phyloP scores from a whole-genome alignment of 2,888 invertebrate genomes.

The Agrotis ipsilon region DNA sequence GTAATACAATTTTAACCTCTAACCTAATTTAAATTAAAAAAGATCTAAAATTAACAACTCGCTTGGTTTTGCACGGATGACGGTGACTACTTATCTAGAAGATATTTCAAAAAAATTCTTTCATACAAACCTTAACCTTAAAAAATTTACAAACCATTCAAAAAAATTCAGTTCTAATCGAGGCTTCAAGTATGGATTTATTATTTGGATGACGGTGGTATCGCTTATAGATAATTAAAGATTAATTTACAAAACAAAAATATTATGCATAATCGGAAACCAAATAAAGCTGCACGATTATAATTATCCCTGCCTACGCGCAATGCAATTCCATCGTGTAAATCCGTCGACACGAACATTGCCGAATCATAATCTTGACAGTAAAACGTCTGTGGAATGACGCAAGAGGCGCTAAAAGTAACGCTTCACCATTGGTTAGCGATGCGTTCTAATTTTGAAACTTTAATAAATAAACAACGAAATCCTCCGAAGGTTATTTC shows the following conservation, averaged over 20 bases:
- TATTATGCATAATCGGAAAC: slow-evolving; percentile 11
- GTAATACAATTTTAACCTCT: background rate
- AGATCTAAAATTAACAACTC: too few relatives aligned
- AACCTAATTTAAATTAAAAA: too few relatives aligned
- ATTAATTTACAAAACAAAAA: background rate
- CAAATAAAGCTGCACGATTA: slow-evolving; percentile 22
- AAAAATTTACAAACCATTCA: too few relatives aligned
- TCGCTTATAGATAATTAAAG: too few relatives aligned
- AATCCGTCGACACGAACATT: slow-evolving; percentile 27
- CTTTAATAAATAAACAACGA: slow-evolving; percentile 41
- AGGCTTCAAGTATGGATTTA: too few relatives aligned
- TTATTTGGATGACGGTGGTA: too few relatives aligned
- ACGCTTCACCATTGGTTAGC: slow-evolving; percentile 39
- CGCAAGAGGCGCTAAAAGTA: slow-evolving; percentile 57
- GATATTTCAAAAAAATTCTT: too few relatives aligned
- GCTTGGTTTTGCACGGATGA: too few relatives aligned
- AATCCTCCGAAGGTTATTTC: slow-evolving; percentile 29
- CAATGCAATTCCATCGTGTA: slow-evolving; percentile 35
- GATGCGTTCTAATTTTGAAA: slow-evolving; percentile 60
- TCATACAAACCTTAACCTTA: too few relatives aligned
- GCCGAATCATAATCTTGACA: slow-evolving; percentile 34
- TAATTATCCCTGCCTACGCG: slow-evolving; percentile 40
- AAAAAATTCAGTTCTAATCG: too few relatives aligned
- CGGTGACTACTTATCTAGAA: too few relatives aligned
- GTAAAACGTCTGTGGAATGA: slow-evolving; percentile 48